Evolutionary conservation across 2,113 vertebrate genomes (phyloP), one percentile per base, ranked within the genome.

Genomic region (Arenaria interpres): DNA sequence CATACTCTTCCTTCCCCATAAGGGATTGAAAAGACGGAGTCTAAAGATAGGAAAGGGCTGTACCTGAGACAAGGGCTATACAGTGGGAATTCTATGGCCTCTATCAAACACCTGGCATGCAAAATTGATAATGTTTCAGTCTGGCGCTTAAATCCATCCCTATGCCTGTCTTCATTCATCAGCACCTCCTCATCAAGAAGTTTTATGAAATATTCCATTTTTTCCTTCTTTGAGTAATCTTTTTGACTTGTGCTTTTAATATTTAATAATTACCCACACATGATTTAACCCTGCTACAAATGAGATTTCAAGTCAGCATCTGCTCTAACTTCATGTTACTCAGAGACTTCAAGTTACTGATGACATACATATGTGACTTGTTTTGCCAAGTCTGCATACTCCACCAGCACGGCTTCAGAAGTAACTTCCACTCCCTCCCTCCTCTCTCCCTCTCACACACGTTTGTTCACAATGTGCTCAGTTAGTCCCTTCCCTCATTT

Each of bases 161-260:
- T 80, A 86, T 96, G 88, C 85, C 71, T 96, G 93, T 95, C 95
- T 94, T 95, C 92, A 95, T 95, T 96, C 96, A 96, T 94, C 93
- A 91, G 81, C 89, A 88, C 79, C 78, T 95, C 92, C 93, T 94
- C 96, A 95, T 96, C 92, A 93, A 90, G 60, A 93, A 90, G 51
- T 93, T 96, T 93, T 94, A 92, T 96, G 92, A 97, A 96, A 95
- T 95, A 96, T 74, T 94, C 88, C 41, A 67, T 64, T 90, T 95
- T 92, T 94, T 89, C 66, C 88, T 93, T 92, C 88, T 96, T 96
- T 97, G 93, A 80, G 72, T 96, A 96, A 96, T 93, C 88, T 92
- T 97, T 95, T 68, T 96, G 87, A 96, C 96, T 97, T 92, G 93
- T 84, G 90, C 79, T 96, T 97, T 96, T 97, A 96, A 95, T 96